phyloP scores from a whole-genome alignment of 1,140 invertebrate species.

The Nebria ingens region DNA sequence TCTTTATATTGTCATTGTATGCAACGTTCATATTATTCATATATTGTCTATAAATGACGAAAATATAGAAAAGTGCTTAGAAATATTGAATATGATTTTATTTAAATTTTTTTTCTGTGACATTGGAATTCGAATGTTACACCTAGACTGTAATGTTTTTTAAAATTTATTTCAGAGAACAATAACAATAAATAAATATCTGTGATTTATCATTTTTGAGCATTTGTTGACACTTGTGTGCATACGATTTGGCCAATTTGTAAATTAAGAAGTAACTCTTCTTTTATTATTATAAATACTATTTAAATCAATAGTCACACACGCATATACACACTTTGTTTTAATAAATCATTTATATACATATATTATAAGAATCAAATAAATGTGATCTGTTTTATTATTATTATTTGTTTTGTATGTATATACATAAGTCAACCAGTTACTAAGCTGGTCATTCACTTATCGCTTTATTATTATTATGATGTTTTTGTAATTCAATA shows the following conservation, averaged over 20 bases:
- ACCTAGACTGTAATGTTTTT: too few species aligned
- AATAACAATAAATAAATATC: neutral
- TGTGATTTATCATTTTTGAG: slow-evolving; percentile 4
- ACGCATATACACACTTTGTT: neutral
- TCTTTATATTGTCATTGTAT: too few species aligned
- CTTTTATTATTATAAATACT: too few species aligned
- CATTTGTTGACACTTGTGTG: neutral
- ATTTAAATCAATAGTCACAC: neutral
- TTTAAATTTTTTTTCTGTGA: too few species aligned
- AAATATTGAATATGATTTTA: too few species aligned
- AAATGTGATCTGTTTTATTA: slow-evolving; percentile 7
- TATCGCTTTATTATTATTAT: slow-evolving; percentile 16
- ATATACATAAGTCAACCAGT: neutral
- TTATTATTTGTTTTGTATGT: neutral
- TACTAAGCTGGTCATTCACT: slow-evolving; percentile 23
- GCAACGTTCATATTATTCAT: too few species aligned
- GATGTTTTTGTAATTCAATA: slow-evolving; percentile 19
- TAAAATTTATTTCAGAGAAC: neutral
- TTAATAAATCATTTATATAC: neutral
- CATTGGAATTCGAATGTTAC: too few species aligned
- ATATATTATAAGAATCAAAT: neutral
- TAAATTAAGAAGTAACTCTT: neutral
- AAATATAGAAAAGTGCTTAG: too few species aligned
- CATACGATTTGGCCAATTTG: neutral
- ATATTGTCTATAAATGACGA: too few species aligned